A percentile compares a stretch with the other conserved stretches of the same genome.
phyloP scores from a whole-genome alignment of 1,140 invertebrate genomes.

The Ostrea edulis region DNA sequence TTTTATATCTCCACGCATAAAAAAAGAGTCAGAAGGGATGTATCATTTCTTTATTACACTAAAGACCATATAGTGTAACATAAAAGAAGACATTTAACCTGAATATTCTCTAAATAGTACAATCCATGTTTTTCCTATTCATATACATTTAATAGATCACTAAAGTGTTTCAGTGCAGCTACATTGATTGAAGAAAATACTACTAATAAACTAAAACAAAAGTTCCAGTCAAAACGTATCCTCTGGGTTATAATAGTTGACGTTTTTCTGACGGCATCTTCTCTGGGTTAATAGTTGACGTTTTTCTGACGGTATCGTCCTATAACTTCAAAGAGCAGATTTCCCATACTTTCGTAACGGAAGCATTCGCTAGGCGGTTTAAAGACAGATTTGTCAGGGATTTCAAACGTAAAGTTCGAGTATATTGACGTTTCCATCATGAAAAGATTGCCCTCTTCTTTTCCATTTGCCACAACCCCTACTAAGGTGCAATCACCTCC shows the following conservation, averaged over 20 bases:
- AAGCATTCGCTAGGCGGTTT: neutral
- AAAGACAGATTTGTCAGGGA: constrained; percentile 2
- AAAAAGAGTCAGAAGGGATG: no score
- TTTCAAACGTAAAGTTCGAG: constrained; percentile 19
- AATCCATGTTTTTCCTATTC: no score
- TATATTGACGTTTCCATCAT: neutral
- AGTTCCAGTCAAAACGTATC: neutral
- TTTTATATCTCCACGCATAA: no score
- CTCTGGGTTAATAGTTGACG: neutral
- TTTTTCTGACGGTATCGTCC: neutral
- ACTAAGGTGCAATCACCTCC: neutral
- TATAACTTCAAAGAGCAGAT: neutral
- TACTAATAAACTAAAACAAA: no score
- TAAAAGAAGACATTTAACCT: no score
- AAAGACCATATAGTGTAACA: no score
- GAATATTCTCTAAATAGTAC: no score
- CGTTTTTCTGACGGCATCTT: neutral
- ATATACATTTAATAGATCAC: no score
- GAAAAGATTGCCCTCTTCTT: neutral
- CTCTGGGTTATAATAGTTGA: neutral
- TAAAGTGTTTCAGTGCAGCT: no score
- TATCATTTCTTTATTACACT: no score
- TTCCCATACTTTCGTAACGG: neutral
- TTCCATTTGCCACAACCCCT: neutral
- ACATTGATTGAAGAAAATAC: no score